Evolutionary conservation across 2,797 vertebrate genomes (phyloP), one percentile per base, ranked within the genome.

Genomic region (Enteromius fasciolatus): DNA sequence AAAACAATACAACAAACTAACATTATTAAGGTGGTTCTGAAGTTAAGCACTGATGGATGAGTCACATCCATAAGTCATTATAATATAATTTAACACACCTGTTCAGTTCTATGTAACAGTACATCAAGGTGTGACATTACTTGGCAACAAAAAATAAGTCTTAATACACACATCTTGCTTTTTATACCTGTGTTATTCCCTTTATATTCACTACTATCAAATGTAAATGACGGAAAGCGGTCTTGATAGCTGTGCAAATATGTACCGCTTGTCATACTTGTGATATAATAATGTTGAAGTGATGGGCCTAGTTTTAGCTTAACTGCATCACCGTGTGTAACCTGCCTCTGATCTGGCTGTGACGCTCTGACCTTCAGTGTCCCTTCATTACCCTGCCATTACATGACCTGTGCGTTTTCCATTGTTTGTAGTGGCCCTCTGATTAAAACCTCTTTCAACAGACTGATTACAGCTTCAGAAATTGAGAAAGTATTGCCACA

Each of bases 401-500:
- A 78, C 28, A 78, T 78, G 76, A 78, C 44, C 76, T 67, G 4
- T 36, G 44, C 76, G 5, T 48, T 66, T 78, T 78, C 61, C 76
- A 50, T 36, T 50, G 61, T 66, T 39, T 63, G 23, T 4, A 20
- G 74, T 31, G 18, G 39, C 73, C 52, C 73, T 76, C 52, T 76
- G 14, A 76, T 41, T 61, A 76, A 63, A 10, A 44, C 39, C 52
- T 76, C 14, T 61, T 20, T 63, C 74, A 46, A 28, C 39, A 9
- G 23, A 12, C 39, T 14, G 57, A 76, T 76, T 76, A 46, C 57
- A 76, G 69, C 50, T 81, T 18, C 31, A 81, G 25, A 69, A 78
- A 76, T 86, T 90, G 89, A 87, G 87, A 79, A 66, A 79, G 81
- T 85, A 77, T 74, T 79, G 82, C 81, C 86, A 85, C 87, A 82